Base-by-base conservation (phyloP, 2,113 vertebrate genomes). In the Vireo altiloquus region DNA sequence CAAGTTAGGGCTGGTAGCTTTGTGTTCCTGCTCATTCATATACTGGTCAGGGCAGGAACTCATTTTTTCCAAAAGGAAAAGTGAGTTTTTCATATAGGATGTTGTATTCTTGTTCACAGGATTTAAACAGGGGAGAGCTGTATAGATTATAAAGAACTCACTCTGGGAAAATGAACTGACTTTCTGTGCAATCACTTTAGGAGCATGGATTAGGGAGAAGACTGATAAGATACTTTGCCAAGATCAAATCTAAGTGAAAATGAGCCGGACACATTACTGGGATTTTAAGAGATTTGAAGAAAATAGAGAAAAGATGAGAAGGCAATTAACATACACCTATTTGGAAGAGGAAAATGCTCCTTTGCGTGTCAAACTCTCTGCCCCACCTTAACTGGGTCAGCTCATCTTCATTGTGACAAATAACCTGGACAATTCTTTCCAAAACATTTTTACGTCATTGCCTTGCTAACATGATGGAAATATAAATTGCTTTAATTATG, bases 331-430 rank as follows among this genome's bases (percentile, higher is more conserved):
- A 44, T 40, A 44, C 8, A 72, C 7, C 33, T 69, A 1, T 61
- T 71, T 65, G 35, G 50, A 85, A 82, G 39, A 65, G 31, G 9
- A 85, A 75, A 65, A 39, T 80, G 20, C 17, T 89, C 18, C 72
- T 42, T 5, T 35, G 46, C 69, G 7, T 63, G 54, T 90, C 3
- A 7, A 63, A 46, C 35, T 61, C n/a, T 23, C 50, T 86, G 46
- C 15, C 33, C 18, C n/a, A 77, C 66, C 72, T 65, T 54, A 30
- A 9, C 27, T 63, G 23, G 11, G 84, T 89, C 47, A 44, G 22
- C 35, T 78, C 0, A 0, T 88, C 44, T 80, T 31, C 0, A 0
- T 28, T 83, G 27, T 81, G 50, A 90, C 40, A 76, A 42, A 27
- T 37, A 82, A 82, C 72, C 63, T 53, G 25, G 40, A 52, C 39